A percentile compares a stretch with the other conserved stretches of the same genome.
phyloP scores from a whole-genome alignment of 2,888 invertebrate genomes.

The Lathronympha strigana region DNA sequence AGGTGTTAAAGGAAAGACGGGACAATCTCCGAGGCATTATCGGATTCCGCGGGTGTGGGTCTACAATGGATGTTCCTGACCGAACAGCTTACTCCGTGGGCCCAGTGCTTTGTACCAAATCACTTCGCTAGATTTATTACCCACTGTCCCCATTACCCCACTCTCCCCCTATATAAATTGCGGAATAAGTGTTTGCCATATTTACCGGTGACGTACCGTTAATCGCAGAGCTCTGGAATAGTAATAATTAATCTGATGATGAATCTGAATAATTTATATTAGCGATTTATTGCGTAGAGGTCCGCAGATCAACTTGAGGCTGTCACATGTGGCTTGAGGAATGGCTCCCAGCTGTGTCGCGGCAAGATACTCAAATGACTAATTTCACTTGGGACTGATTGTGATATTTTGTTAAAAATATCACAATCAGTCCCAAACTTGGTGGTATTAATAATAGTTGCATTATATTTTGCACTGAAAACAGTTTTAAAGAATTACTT shows the following conservation, averaged over 20 bases:
- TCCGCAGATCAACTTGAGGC: slow-evolving; percentile 58
- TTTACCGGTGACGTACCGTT: slow-evolving; percentile 82
- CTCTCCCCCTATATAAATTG: slow-evolving; percentile 78
- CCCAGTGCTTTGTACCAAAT: slow-evolving; percentile 82
- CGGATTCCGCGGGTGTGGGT: slow-evolving; percentile 78
- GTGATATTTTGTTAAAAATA: slow-evolving; percentile 15
- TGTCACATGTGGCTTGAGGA: slow-evolving; percentile 56
- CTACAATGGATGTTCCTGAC: slow-evolving; percentile 79
- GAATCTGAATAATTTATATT: slow-evolving; percentile 79
- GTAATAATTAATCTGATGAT: slow-evolving; percentile 81
- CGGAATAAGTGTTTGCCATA: slow-evolving; percentile 82
- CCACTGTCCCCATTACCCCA: slow-evolving; percentile 73
- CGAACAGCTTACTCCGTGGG: slow-evolving; percentile 77
- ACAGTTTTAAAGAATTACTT: not conserved
- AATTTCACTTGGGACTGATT: slow-evolving; percentile 33
- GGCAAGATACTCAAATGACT: slow-evolving; percentile 16
- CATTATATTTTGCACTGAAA: not conserved
- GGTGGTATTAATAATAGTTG: too few relatives aligned
- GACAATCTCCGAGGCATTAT: slow-evolving; percentile 81
- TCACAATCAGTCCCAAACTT: too few relatives aligned
- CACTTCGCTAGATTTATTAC: slow-evolving; percentile 82
- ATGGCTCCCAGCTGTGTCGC: slow-evolving; percentile 43
- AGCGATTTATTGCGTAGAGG: slow-evolving; percentile 70
- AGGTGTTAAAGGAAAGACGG: slow-evolving; percentile 81
- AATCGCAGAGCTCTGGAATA: slow-evolving; percentile 78